Evolutionary conservation across 2,797 vertebrate species (phyloP).

Genomic region (Babyrousa celebensis): DNA sequence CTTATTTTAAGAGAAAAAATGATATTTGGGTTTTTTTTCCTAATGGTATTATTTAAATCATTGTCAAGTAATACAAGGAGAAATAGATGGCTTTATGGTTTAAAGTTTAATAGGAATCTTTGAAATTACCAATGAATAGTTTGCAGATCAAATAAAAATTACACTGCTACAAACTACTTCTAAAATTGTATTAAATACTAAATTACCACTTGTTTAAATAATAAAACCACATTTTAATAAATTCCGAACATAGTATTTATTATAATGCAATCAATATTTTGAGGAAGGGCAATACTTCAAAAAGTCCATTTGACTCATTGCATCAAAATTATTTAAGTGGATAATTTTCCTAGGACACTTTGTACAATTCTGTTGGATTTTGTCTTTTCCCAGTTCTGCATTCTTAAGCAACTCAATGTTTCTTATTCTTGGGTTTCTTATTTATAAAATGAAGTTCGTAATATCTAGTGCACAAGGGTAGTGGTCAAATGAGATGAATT

Average conservation of each 20-base stretch:
- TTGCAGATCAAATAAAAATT: slow-evolving; percentile 31
- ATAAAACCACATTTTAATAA: background rate
- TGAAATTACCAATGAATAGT: background rate
- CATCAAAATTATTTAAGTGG: background rate
- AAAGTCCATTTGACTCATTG: background rate
- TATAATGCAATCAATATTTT: background rate
- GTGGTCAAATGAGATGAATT: background rate
- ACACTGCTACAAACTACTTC: background rate
- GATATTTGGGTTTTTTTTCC: slow-evolving; percentile 4
- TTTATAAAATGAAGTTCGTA: slow-evolving; percentile 31
- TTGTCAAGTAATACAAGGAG: background rate
- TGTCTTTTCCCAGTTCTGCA: background rate
- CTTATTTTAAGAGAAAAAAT: background rate
- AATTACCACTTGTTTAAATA: background rate
- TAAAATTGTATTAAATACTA: background rate
- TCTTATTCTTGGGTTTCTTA: background rate
- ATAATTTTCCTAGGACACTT: background rate
- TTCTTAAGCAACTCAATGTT: slow-evolving; percentile 19
- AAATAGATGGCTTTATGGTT: background rate
- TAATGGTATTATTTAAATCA: background rate
- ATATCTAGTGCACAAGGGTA: background rate
- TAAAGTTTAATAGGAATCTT: background rate
- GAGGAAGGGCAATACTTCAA: background rate
- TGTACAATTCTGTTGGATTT: background rate
- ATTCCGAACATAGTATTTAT: background rate